Evolutionary conservation across 2,113 vertebrate genomes (phyloP), one percentile per base, ranked within the genome.

Genomic region (Ochotona princeps): DNA sequence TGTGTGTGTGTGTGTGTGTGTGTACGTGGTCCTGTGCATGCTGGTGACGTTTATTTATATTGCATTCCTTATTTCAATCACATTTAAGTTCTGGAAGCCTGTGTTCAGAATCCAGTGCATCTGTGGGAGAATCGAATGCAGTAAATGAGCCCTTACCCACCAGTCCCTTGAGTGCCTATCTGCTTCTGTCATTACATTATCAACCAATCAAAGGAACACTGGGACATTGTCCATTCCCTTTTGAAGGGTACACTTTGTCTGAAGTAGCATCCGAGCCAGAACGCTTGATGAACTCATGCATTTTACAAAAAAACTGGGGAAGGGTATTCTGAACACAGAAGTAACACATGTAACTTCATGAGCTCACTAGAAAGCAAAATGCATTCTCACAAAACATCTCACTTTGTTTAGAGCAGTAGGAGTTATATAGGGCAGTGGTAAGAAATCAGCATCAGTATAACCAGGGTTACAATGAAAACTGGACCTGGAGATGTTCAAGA

Each of bases 1-100:
- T 76, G 1, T 66, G 1, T 69, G 7, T 78, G 6, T 38, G 13
- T n/a, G 28, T 57, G 1, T 57, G 14, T 57, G 70, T 26, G 28
- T 17, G 18, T 79, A 1, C 72, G 1, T 66, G 1, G 63, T 4
- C 73, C 3, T 38, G 13, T n/a, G 1, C 17, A 2, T 76, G 25
- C 18, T 88, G 54, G 8, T 91, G 75, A 88, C 38, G 35, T 87
- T 92, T 83, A 92, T 85, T 87, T 92, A 69, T 0, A 20, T 26
- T 63, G 38, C 75, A 8, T 35, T 80, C 9, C 66, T 28, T 79
- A 35, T 74, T 25, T 74, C 67, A 69, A 82, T 80, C 47, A 91
- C 14, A 82, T 85, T 79, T 83, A 83, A 73, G 35, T 85, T 21
- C 32, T 81, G 25, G 8, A 89, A 67, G 21, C 47, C 60, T 87